Percentiles rank a stretch among this genome's conserved stretches.
Conservation (phyloP, 1,140 invertebrate genomes). For the Cylas formicarius region DNA sequence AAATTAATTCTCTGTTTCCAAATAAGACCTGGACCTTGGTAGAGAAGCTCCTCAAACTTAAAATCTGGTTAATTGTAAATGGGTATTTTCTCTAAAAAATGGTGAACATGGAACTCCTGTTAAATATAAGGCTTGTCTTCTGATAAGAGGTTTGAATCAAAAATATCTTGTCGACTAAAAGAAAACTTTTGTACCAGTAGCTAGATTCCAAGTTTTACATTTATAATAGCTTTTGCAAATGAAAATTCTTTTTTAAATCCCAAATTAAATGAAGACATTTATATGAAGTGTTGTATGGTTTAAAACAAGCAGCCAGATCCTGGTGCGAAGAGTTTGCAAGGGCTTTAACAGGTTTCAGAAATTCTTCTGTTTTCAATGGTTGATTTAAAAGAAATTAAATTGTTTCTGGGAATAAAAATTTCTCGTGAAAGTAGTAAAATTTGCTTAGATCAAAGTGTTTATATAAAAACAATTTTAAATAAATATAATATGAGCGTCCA, state of each 20-base stretch:
- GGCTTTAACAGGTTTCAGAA: slow-evolving; percentile 29
- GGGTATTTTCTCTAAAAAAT: slow-evolving; percentile 37
- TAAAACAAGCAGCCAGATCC: slow-evolving; percentile 40
- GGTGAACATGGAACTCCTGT: slow-evolving; percentile 34
- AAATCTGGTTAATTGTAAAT: too few species aligned
- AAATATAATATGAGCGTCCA: slow-evolving; percentile 33
- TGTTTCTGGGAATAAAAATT: slow-evolving; percentile 11
- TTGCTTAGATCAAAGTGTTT: slow-evolving; percentile 9
- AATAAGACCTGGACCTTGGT: too few species aligned
- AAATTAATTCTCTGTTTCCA: too few species aligned
- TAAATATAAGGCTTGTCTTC: slow-evolving; percentile 42
- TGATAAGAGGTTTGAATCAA: slow-evolving; percentile 41
- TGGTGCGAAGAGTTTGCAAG: slow-evolving; percentile 34
- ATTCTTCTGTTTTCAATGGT: slow-evolving; percentile 21
- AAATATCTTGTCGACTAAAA: slow-evolving; percentile 35
- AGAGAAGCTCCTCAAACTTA: too few species aligned
- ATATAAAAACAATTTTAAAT: slow-evolving; percentile 19
- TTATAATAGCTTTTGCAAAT: slow-evolving; percentile 41
- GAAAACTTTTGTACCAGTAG: slow-evolving; percentile 31
- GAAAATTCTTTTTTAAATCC: slow-evolving; percentile 41
- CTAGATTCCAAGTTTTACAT: slow-evolving; percentile 31
- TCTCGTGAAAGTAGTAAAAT: slow-evolving; percentile 1
- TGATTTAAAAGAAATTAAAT: slow-evolving; percentile 13
- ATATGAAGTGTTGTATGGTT: slow-evolving; percentile 41
- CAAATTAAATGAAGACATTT: slow-evolving; percentile 39